Conservation (phyloP, 2,113 vertebrate species). For the Tetrao urogallus region DNA sequence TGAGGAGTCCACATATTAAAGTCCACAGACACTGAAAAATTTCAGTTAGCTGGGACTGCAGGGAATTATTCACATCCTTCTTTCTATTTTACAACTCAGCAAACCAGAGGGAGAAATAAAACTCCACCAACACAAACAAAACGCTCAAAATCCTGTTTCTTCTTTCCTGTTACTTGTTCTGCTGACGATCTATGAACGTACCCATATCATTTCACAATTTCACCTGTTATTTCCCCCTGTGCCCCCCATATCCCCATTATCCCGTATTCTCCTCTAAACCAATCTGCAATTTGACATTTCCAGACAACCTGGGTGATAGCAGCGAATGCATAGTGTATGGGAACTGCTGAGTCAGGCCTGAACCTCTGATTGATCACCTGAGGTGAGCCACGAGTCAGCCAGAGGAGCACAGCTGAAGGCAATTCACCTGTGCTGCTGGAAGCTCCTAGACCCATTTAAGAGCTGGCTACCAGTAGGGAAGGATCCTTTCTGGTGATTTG, state of each 20-base stretch:
- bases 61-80: slow-evolving; percentile 9
- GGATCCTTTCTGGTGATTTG: too few species aligned
- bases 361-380: too few species aligned
- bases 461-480: too few species aligned
- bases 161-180: not conserved
- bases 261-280: not conserved
- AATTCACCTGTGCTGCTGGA: too few species aligned
- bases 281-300: not conserved
- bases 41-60: not conserved
- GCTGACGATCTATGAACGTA: not conserved
- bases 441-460: too few species aligned
- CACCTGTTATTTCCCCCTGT: not conserved
- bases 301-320: not conserved
- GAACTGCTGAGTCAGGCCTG: too few species aligned
- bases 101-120: not conserved
- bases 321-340: not conserved
- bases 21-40: not conserved
- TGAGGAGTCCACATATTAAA: not conserved
- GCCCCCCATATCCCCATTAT: not conserved
- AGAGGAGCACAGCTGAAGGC: too few species aligned
- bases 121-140: not conserved
- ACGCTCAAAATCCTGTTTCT: not conserved
- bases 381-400: too few species aligned
- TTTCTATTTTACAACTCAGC: slow-evolving; percentile 11
- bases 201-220: not conserved